Evolutionary conservation across 2,797 vertebrate species (phyloP), one percentile per base, ranked within the genome.

Genomic region (Sitta carolinensis): DNA sequence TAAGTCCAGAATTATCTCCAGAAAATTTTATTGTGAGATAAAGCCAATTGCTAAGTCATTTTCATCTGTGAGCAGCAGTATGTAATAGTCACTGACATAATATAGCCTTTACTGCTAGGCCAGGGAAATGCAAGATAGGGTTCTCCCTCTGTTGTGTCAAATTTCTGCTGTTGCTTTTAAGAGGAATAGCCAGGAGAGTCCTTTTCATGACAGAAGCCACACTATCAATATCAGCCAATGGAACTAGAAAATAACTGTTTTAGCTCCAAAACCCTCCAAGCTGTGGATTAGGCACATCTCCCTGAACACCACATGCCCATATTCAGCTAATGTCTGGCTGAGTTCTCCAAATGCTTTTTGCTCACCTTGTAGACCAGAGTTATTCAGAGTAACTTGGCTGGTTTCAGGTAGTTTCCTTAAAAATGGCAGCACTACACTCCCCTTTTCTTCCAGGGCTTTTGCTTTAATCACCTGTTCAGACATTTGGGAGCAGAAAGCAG

Each of bases 311-410:
- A 72, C 18, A 29, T 2, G 6, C 17, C 34, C n/a, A 25, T 20
- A 52, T 14, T 50, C n/a, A 75, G 36, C 42, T 91, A 67, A 32
- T 25, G 38, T 47, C n/a, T 14, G 13, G 27, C 30, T 58, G 50
- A 76, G 32, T 55, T 91, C 73, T 80, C 32, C 43, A 79, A 57
- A 87, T 19, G 26, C 25, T 82, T 82, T 86, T 91, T 80, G 36
- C 94, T 98, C 94, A 98, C 98, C 98, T 98, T 97, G 96, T 77
- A 84, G 76, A 93, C 66, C 84, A 83, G 96, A 96, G 84, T 97
- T 97, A 91, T 97, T 97, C 91, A 98, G 92, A 88, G 96, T 93
- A 58, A 95, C 95, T 63, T 97, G 97, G 90, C 88, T 97, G 48
- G 90, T 91, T 94, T 98, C 98, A 0, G 97, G 97, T 17, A 97